Evolutionary conservation across 2,797 vertebrate genomes (phyloP).

Genomic region (Tachyglossus aculeatus): DNA sequence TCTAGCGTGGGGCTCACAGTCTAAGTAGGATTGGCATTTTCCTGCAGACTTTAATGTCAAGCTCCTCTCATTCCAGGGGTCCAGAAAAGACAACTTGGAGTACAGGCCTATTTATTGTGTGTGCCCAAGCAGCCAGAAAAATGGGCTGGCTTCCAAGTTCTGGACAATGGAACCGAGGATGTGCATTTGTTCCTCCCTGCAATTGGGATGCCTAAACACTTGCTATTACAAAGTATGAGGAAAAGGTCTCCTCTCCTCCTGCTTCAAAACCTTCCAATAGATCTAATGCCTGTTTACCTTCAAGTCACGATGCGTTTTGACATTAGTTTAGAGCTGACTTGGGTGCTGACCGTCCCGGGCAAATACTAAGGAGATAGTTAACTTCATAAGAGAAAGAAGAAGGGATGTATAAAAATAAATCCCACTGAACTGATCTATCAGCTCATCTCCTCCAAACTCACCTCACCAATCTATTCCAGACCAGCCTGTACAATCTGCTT

Average conservation of each 20-base stretch:
- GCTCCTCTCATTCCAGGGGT: slow-evolving; percentile 36
- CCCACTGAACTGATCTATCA: too few species aligned
- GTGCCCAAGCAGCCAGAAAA: slow-evolving; percentile 14
- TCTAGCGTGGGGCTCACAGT: too few species aligned
- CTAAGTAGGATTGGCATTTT: slow-evolving; percentile 8
- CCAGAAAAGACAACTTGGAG: slow-evolving; percentile 18
- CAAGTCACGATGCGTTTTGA: slow-evolving; percentile 27
- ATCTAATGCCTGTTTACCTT: slow-evolving; percentile 45
- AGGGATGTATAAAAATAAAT: not conserved
- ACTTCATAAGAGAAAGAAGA: not conserved
- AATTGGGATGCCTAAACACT: slow-evolving; percentile 18
- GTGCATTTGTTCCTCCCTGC: slow-evolving; percentile 1
- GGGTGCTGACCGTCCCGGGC: not conserved
- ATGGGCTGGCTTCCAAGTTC: slow-evolving; percentile 1
- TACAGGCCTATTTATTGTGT: slow-evolving; percentile 22
- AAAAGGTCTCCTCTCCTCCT: slow-evolving; percentile 40
- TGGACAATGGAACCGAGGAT: slow-evolving; percentile 18
- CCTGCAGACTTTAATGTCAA: slow-evolving; percentile 7
- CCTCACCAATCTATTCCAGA: too few species aligned
- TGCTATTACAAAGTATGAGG: slow-evolving; percentile 30
- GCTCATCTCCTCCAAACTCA: too few species aligned
- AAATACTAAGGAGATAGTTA: not conserved
- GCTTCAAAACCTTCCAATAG: slow-evolving; percentile 24
- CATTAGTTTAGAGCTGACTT: slow-evolving; percentile 1
- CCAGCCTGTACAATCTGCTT: too few species aligned